Evolutionary conservation across 2,797 vertebrate species (phyloP), one percentile per base, ranked within the genome.

Genomic region (Vultur gryphus): DNA sequence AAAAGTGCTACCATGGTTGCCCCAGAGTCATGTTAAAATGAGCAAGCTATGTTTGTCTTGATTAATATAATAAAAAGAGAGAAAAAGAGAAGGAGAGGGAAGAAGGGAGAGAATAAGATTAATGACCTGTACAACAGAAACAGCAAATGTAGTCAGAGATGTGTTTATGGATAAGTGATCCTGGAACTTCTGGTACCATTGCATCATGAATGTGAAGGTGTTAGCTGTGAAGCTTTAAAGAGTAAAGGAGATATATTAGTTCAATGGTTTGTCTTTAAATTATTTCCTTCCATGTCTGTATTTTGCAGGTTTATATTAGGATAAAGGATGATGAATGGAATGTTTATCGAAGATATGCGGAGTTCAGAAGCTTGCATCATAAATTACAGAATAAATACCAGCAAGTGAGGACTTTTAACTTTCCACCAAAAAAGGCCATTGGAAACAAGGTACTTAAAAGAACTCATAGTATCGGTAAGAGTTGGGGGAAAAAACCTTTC

Each of bases 321-420:
- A 99, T 99, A 98, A 99, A 99, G 95, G 99, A 99, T 39, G 99
- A 99, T 7, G 99, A 99, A 95, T 99, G 99, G 99, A 99, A 99
- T 0, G 98, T 99, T 57, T 99, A 99, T 90, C 98, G 99, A 72
- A 98, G 99, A 41, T 99, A 99, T 4, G 98, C 99, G 0, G 99
- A 99, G 94, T 99, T 99, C 97, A 98, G 99, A 75, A 98, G 97
- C 84, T 97, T 99, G 90, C 99, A 99, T 97, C 99, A 99, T 95
- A 98, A 98, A 93, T 97, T 99, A 44, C 98, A 99, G 87, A 97
- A 76, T 62, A 98, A 98, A 84, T 99, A 99, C 95, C 98, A 99
- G 9, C 99, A 99, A 97, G 99, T 99, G 94, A 98, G 99, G 95
- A 97, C 98, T 91, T 99, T 99, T 95, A 98, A 91, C 97, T 99